Conservation (phyloP, 2,888 invertebrate species). For the Pedicia rivosa region DNA sequence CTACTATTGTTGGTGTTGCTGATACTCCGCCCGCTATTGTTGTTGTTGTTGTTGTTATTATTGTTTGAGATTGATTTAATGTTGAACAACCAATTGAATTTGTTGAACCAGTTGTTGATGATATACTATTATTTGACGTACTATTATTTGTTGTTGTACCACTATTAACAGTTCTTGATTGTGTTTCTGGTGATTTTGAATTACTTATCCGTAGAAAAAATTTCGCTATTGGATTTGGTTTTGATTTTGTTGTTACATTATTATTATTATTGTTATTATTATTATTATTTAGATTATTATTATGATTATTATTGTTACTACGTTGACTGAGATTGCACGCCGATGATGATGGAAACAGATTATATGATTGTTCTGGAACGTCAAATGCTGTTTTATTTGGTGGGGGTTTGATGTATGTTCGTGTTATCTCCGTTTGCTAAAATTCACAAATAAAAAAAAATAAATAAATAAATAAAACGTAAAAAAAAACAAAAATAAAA, state of each 20-base stretch:
- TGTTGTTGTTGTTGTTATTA: conserved; percentile 11
- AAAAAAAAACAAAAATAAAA: not conserved
- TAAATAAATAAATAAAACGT: conserved; percentile 4
- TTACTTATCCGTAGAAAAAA: conserved; percentile 29
- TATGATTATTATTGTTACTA: conserved; percentile 13
- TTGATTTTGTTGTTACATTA: conserved; percentile 22
- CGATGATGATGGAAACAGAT: conserved; percentile 16
- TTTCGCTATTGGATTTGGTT: conserved; percentile 30
- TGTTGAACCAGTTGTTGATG: conserved; percentile 11
- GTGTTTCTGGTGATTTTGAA: conserved; percentile 21
- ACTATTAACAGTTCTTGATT: conserved; percentile 10
- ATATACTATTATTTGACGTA: too few species aligned
- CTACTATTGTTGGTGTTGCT: conserved; percentile 13
- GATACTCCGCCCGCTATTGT: conserved; percentile 10
- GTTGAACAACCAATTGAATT: conserved; percentile 9
- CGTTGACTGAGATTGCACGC: conserved; percentile 17
- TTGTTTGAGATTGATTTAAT: not conserved
- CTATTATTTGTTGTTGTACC: not conserved
- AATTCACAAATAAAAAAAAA: conserved; percentile 16
- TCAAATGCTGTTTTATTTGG: conserved; percentile 52
- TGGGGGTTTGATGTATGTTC: conserved; percentile 47
- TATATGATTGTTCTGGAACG: conserved; percentile 36
- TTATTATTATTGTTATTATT: conserved; percentile 11
- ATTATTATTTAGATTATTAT: conserved; percentile 11
- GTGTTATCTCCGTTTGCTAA: conserved; percentile 50